Evolutionary conservation across 2,113 vertebrate genomes (phyloP).

Genomic region (Proteles cristata): DNA sequence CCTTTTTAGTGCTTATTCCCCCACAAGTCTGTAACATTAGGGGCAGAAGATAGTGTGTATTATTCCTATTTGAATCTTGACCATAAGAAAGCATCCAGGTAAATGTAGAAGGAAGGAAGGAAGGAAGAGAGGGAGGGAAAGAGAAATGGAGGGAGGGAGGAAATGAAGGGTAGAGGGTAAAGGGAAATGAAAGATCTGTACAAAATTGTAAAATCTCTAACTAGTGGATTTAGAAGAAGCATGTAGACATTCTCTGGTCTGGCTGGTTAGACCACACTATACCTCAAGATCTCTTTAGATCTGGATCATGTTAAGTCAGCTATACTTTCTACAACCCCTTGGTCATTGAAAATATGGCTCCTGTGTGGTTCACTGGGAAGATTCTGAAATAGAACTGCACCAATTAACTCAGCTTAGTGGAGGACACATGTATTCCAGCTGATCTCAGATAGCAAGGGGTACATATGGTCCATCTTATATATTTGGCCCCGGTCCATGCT

Average conservation of each 20-base stretch:
- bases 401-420: background rate
- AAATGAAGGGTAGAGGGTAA: too few relatives aligned
- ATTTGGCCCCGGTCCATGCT: conserved; percentile 37
- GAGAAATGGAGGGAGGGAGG: too few relatives aligned
- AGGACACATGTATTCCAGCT: background rate
- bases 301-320: background rate
- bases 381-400: background rate
- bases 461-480: background rate
- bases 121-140: background rate
- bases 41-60: background rate
- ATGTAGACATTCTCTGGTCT: background rate
- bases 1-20: background rate
- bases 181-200: background rate
- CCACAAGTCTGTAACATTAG: background rate
- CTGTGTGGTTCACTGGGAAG: background rate
- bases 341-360: background rate
- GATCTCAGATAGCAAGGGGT: background rate
- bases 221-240: background rate
- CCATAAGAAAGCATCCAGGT: background rate
- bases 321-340: background rate
- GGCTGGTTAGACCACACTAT: background rate
- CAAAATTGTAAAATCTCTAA: background rate
- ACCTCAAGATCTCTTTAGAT: background rate
- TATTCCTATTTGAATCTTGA: background rate
- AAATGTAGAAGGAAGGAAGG: background rate